Evolutionary conservation across 2,888 invertebrate genomes (phyloP).

Genomic region (Listrodromus nycthemerus): DNA sequence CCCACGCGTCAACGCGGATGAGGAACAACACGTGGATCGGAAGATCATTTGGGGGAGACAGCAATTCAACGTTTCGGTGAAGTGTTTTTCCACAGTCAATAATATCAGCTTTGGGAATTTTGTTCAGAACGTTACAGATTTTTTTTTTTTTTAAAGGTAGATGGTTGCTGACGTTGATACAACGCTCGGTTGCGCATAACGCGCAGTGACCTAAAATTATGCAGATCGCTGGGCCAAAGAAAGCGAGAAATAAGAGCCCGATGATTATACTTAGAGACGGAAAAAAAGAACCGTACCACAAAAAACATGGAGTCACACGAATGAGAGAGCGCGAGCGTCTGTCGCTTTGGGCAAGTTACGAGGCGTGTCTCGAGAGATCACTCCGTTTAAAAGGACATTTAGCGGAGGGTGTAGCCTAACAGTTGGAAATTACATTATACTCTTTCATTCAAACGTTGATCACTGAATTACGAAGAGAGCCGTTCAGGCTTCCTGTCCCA

Average conservation of each 20-base stretch:
- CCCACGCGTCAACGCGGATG: constrained; percentile 38
- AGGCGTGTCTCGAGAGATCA: constrained; percentile 56
- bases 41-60: background rate
- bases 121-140: background rate
- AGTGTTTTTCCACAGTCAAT: background rate
- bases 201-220: constrained; percentile 57
- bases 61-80: background rate
- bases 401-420: constrained; percentile 20
- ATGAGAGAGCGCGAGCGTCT: constrained; percentile 27
- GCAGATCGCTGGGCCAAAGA: constrained; percentile 60
- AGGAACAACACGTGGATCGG: background rate
- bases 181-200: constrained; percentile 23
- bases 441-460: constrained; percentile 35
- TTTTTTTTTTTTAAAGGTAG: background rate
- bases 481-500: constrained; percentile 23
- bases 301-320: constrained; percentile 43
- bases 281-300: constrained; percentile 14
- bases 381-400: constrained; percentile 70
- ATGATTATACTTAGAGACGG: constrained; percentile 38
- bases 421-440: constrained; percentile 43
- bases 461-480: constrained; percentile 36
- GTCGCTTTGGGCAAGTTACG: constrained; percentile 48
- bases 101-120: background rate
- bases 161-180: constrained; percentile 41
- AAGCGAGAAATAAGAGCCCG: constrained; percentile 59